A percentile compares a stretch with the other conserved stretches of the same genome.
These are phyloP conservation scores for Leguminivora glycinivorella DNA, from an alignment of 1,140 invertebrate species.

Conservation along the genomic window DNA sequence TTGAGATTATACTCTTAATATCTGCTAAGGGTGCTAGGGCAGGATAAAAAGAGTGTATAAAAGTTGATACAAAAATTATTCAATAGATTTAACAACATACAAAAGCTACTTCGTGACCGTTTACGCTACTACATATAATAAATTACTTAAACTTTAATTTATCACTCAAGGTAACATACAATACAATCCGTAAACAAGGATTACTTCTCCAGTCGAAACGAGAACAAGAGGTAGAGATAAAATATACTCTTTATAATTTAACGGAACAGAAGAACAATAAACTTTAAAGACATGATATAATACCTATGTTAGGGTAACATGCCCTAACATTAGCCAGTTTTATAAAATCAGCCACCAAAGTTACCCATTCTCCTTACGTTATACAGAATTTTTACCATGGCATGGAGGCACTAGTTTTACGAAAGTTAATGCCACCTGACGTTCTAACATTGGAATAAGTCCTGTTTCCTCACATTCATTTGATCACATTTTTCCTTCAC, in stretches of 20 bases:
- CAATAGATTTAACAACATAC: constrained; percentile 77
- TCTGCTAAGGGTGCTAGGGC: constrained; percentile 72
- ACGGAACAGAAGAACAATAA: constrained; percentile 39
- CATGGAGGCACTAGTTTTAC: no score
- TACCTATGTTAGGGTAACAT: background rate
- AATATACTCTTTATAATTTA: constrained; percentile 36
- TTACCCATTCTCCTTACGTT: no score
- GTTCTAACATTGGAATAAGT: no score
- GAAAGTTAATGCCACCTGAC: no score
- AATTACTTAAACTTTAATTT: constrained; percentile 64
- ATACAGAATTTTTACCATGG: no score
- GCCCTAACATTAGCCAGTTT: background rate
- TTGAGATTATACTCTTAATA: constrained; percentile 12
- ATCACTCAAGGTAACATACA: constrained; percentile 60
- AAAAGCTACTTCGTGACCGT: constrained; percentile 70
- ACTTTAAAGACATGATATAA: constrained; percentile 6
- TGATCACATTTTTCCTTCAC: no score
- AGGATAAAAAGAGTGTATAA: constrained; percentile 78
- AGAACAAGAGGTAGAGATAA: constrained; percentile 40
- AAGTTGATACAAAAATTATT: constrained; percentile 76
- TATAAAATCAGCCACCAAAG: background rate
- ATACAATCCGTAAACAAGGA: constrained; percentile 46
- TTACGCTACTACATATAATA: constrained; percentile 52
- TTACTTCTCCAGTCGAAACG: constrained; percentile 43
- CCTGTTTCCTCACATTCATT: no score